Evolutionary conservation across 2,888 invertebrate genomes (phyloP), one percentile per base, ranked within the genome.

Genomic region (Apotomis capreana): DNA sequence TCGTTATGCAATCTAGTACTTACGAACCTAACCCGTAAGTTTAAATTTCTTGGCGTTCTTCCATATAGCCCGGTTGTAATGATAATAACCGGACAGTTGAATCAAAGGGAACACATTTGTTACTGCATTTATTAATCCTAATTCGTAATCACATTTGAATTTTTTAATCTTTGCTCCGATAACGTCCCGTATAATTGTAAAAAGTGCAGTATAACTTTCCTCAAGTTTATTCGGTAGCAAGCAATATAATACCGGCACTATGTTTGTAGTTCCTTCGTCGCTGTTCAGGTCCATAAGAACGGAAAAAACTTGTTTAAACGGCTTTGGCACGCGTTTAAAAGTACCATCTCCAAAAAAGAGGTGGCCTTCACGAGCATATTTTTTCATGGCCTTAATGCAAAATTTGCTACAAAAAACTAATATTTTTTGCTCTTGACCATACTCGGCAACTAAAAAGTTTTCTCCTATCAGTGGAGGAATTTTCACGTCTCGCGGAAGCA

Each of bases 141-240:
- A 61, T 5, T 61, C 60, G 60, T 61, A 61, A 12, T 61, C 60
- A 61, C 60, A 46, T 61, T 49, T 61, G 10, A 61, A 61, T 10
- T 60, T 60, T 60, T 60, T 40, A 15, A 60, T 60, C 46, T 61
- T 9, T 46, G 46, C 60, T 61, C 60, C 60, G 46, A 61, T 61
- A 61, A 61, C 60, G 46, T 61, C 60, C 5, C 60, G 60, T 61
- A 61, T 61, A 26, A 61, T 61, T 49, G 60, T 61, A 61, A 61
- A 61, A 61, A 46, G 46, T 61, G 60, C 60, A 46, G 60, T 61
- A 61, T 61, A 61, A 26, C 26, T 61, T 46, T 49, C 49, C 5
- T 61, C 36, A 12, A 26, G 46, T 61, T 61, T 61, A 61, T 49
- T 49, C 26, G 61, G 61, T 46, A 49, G 61, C 49, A 61, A 61